Percentiles rank a stretch among this genome's conserved stretches.
Evolutionary conservation across 2,797 vertebrate species (phyloP).

Genomic region (Acrossocheilus fasciatus): DNA sequence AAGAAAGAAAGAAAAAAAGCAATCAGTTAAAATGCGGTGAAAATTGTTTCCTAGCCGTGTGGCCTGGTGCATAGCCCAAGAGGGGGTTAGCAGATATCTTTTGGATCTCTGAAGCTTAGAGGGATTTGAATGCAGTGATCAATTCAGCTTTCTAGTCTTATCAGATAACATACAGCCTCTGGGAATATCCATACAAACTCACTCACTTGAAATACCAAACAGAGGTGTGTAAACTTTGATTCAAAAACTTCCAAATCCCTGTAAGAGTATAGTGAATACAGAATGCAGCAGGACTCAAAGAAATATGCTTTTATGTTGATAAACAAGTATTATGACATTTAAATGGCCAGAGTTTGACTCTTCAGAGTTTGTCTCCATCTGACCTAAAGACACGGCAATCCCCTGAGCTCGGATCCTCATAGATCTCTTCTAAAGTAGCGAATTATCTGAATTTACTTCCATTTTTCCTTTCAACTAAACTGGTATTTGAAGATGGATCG

Average conservation of each 20-base stretch:
- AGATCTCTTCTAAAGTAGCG: not conserved
- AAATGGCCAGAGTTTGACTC: slow-evolving; percentile 60
- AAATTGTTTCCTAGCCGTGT: slow-evolving; percentile 79
- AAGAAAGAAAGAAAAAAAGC: slow-evolving; percentile 65
- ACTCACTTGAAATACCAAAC: slow-evolving; percentile 64
- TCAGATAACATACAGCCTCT: slow-evolving; percentile 75
- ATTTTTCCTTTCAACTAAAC: slow-evolving; percentile 57
- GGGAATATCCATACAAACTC: slow-evolving; percentile 57
- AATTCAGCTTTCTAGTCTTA: slow-evolving; percentile 70
- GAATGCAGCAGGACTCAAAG: not conserved
- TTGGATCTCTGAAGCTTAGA: slow-evolving; percentile 75
- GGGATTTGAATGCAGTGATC: slow-evolving; percentile 76
- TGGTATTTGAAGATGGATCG: slow-evolving; percentile 65
- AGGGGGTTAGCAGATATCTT: slow-evolving; percentile 70
- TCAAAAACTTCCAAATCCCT: slow-evolving; percentile 33
- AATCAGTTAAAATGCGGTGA: slow-evolving; percentile 76
- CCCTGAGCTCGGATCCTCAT: slow-evolving; percentile 18
- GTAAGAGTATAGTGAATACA: not conserved
- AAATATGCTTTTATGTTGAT: slow-evolving; percentile 23
- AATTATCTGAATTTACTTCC: slow-evolving; percentile 63
- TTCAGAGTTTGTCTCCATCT: slow-evolving; percentile 55
- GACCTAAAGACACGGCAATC: slow-evolving; percentile 55
- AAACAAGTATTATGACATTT: slow-evolving; percentile 3
- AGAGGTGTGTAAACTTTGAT: slow-evolving; percentile 50
- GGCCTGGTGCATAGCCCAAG: slow-evolving; percentile 68